These are phyloP conservation scores for Coenobita brevimanus DNA, from an alignment of 1,140 invertebrate genomes.

Conservation along the genomic window DNA sequence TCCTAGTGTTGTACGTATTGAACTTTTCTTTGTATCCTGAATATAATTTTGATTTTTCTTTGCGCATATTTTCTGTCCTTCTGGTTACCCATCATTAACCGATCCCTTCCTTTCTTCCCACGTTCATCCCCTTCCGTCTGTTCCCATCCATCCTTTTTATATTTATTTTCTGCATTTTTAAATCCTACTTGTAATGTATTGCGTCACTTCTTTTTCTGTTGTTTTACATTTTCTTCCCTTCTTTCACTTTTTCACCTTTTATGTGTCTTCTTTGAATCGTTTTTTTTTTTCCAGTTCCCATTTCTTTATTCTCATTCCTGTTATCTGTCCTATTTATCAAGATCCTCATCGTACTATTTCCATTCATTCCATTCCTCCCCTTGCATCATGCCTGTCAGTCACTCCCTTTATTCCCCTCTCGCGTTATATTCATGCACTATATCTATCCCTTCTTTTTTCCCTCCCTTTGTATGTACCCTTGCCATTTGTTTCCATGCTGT, in stretches of 20 bases:
- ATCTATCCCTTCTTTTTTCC: neutral
- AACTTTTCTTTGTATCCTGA: too few relatives aligned
- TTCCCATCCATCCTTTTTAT: neutral
- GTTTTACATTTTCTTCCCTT: neutral
- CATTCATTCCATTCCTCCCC: neutral
- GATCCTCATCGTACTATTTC: neutral
- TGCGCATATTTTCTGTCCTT: too few relatives aligned
- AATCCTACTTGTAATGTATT: neutral
- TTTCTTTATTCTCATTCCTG: neutral
- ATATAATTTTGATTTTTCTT: too few relatives aligned
- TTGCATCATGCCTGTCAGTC: neutral
- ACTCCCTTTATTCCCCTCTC: too few relatives aligned
- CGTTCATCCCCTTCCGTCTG: constrained; percentile 1
- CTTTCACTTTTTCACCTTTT: neutral
- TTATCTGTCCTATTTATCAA: neutral
- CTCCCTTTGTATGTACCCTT: neutral
- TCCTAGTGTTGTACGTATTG: too few relatives aligned
- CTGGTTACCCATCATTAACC: neutral
- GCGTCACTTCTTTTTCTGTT: neutral
- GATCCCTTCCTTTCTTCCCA: constrained; percentile 5
- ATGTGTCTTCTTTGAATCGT: neutral
- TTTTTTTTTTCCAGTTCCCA: neutral
- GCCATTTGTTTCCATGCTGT: neutral
- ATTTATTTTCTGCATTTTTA: neutral
- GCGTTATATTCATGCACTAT: too few relatives aligned